Evolutionary conservation across 2,113 vertebrate species (phyloP).

Genomic region (Plectropomus leopardus): DNA sequence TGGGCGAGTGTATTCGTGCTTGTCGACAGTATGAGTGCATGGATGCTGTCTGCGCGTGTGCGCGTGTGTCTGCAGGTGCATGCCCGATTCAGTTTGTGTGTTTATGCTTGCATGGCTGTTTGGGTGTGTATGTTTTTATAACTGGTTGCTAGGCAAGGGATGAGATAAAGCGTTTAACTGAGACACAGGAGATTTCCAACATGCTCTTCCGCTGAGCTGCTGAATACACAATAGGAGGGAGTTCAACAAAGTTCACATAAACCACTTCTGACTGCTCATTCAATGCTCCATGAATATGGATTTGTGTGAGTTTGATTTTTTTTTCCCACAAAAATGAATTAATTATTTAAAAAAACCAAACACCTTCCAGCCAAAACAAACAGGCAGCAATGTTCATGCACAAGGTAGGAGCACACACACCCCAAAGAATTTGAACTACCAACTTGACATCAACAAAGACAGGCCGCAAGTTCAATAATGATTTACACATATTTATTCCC

Average conservation of each 20-base stretch:
- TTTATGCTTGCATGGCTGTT: constrained; percentile 56
- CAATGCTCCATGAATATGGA: constrained; percentile 64
- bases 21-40: constrained; percentile 10
- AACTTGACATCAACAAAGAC: constrained; percentile 51
- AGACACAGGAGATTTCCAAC: constrained; percentile 73
- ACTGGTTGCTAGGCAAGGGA: constrained; percentile 76
- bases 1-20: constrained; percentile 17
- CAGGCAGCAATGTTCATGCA: constrained; percentile 26
- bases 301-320: constrained; percentile 40
- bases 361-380: constrained; percentile 71
- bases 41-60: constrained; percentile 13
- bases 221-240: constrained; percentile 69
- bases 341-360: constrained; percentile 59
- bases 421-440: constrained; percentile 42
- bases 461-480: constrained; percentile 23
- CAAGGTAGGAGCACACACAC: constrained; percentile 13
- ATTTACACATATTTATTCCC: constrained; percentile 30
- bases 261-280: constrained; percentile 61
- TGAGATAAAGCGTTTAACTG: constrained; percentile 77
- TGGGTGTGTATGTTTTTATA: constrained; percentile 70
- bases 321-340: constrained; percentile 16
- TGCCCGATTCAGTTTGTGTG: constrained; percentile 51
- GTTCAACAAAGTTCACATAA: constrained; percentile 74
- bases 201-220: constrained; percentile 63
- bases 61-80: constrained; percentile 49